Conservation (phyloP, 2,888 invertebrate species). For the Nomada fabriciana region DNA sequence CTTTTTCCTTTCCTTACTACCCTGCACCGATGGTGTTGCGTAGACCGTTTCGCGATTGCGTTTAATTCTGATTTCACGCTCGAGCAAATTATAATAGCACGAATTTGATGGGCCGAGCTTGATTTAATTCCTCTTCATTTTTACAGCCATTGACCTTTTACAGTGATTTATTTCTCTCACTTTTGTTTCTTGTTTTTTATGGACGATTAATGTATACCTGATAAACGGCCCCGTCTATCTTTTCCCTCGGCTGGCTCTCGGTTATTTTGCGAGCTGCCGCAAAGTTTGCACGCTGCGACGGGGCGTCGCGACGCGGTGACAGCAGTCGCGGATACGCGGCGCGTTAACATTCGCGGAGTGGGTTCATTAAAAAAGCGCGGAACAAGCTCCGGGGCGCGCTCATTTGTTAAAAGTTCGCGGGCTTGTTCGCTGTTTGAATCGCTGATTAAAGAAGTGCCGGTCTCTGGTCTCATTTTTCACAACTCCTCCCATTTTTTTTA, state of each 20-base stretch:
- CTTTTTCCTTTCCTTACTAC: conserved; percentile 11
- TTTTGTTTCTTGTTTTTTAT: not conserved
- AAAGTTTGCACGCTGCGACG: conserved; percentile 34
- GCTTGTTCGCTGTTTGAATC: conserved; percentile 50
- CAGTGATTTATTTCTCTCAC: not conserved
- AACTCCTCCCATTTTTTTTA: not conserved
- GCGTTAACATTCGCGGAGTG: conserved; percentile 55
- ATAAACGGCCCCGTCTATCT: conserved; percentile 35
- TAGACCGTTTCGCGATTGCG: not conserved
- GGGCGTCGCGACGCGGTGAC: conserved; percentile 39
- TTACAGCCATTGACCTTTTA: not conserved
- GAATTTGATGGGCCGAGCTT: not conserved
- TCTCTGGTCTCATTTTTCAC: conserved; percentile 26
- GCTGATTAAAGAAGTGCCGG: conserved; percentile 56
- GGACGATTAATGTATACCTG: not conserved
- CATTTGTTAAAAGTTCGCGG: conserved; percentile 57
- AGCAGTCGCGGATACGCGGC: conserved; percentile 48
- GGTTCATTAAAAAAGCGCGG: conserved; percentile 56
- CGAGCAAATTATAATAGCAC: conserved; percentile 30
- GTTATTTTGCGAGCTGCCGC: conserved; percentile 45
- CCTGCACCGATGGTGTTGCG: not conserved
- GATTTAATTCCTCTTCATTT: not conserved
- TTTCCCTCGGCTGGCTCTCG: not conserved
- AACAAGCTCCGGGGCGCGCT: conserved; percentile 47
- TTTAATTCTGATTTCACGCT: conserved; percentile 30